Evolutionary conservation across 2,113 vertebrate genomes (phyloP), one percentile per base, ranked within the genome.

Genomic region (Rhombomys opimus): DNA sequence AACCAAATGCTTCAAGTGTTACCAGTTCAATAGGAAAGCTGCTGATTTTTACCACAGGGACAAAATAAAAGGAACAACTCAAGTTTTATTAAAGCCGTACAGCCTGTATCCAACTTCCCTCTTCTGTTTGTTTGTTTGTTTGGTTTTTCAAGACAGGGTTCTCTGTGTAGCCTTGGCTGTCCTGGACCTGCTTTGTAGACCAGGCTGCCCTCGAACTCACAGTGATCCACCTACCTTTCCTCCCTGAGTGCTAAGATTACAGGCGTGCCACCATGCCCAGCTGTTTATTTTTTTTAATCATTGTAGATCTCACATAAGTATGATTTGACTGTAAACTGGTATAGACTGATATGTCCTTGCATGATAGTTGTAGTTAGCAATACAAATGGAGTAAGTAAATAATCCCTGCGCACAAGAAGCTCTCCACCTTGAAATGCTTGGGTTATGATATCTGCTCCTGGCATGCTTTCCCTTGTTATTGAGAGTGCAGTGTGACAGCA

Each of bases 11-110:
- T 86, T 52, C 67, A 63, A 94, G 50, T 63, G 54, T 73, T 95
- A 94, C 72, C 85, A 85, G 81, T 86, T 81, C 92, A 27, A 50
- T 41, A 94, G 88, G 27, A 94, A 96, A 82, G 78, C 87, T 92
- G 57, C 81, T 92, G 22, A 13, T 38, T 90, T 97, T 84, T 85
- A 90, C 59, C 87, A 88, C 46, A 54, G 41, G 80, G 92, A 94
- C 73, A 78, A 73, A n/a, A n/a, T 52, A 76, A 81, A 91, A 86
- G 89, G 85, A 95, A 72, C 93, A 96, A 91, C 11, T 46, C 57
- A 96, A 20, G 52, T 95, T 93, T 93, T 91, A 88, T 91, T 94
- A 76, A 97, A 97, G 41, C 32, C 46, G 61, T 90, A n/a, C 75
- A 90, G 90, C 88, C 92, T 93, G 76, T 68, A 80, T 27, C 30